Percentiles rank a stretch among this genome's conserved stretches.
Conservation (phyloP, 2,797 vertebrate species). For the Smutsia gigantea region DNA sequence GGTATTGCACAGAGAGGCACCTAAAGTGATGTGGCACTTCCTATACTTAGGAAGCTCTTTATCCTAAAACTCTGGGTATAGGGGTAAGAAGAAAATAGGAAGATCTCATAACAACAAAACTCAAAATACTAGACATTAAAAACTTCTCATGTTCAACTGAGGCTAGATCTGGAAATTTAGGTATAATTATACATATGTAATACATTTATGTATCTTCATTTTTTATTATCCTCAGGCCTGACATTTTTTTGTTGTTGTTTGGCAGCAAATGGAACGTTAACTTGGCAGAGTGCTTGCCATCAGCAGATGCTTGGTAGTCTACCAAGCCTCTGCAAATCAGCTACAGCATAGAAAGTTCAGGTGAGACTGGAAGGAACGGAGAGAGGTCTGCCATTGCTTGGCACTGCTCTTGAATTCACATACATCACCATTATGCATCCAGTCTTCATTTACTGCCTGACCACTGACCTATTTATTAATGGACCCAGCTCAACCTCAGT, state of each 20-base stretch:
- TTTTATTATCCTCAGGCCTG: neutral
- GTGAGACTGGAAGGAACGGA: neutral
- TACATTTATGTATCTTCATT: slow-evolving; percentile 3
- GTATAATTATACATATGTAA: neutral
- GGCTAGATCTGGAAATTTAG: neutral
- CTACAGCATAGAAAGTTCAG: neutral
- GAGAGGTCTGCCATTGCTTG: neutral
- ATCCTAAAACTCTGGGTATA: neutral
- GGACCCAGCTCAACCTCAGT: neutral
- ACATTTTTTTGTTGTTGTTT: neutral
- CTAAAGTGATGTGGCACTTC: neutral
- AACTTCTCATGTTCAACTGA: neutral
- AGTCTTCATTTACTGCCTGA: neutral
- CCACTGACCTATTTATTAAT: neutral
- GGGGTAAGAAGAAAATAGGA: neutral
- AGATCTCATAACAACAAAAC: neutral
- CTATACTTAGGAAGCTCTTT: slow-evolving; percentile 21
- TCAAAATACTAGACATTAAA: neutral
- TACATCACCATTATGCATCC: neutral
- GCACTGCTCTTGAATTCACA: neutral
- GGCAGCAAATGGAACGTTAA: slow-evolving; percentile 43
- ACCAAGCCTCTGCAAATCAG: neutral
- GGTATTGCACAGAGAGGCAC: neutral
- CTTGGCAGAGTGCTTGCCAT: slow-evolving; percentile 2
- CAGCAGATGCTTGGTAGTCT: neutral